A percentile compares a stretch with the other conserved stretches of the same genome.
Conservation (phyloP, 1,140 invertebrate species). For the Druon quercuslanigerum region DNA sequence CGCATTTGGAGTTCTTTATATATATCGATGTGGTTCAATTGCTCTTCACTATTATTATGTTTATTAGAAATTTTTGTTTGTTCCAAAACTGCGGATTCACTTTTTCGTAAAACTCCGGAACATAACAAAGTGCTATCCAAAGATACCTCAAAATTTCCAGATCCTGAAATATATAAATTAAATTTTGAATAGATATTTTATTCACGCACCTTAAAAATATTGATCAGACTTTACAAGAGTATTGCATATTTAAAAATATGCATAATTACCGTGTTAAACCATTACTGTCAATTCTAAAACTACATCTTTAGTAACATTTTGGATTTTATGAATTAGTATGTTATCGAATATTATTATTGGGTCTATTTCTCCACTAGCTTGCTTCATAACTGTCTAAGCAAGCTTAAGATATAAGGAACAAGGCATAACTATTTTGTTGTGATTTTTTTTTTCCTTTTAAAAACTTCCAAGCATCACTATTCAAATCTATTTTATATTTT, state of each 20-base stretch:
- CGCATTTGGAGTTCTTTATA: conserved; percentile 92
- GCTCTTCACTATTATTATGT: not conserved
- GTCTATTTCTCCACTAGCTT: conserved; percentile 66
- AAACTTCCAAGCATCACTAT: too few relatives aligned
- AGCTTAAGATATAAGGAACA: too few relatives aligned
- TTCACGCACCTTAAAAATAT: too few relatives aligned
- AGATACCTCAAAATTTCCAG: conserved; percentile 73
- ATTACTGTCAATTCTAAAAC: conserved; percentile 84
- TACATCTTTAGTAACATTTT: conserved; percentile 82
- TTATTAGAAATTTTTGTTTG: not conserved
- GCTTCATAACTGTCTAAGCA: conserved; percentile 62
- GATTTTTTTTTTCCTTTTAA: too few relatives aligned
- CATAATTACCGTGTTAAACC: conserved; percentile 81
- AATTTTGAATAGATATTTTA: too few relatives aligned
- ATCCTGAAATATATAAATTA: conserved; percentile 35
- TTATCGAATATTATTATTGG: conserved; percentile 86
- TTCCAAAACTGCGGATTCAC: not conserved
- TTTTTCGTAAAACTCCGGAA: not conserved
- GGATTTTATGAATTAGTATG: conserved; percentile 86
- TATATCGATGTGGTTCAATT: conserved; percentile 82
- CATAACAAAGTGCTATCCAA: conserved; percentile 78
- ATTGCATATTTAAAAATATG: not conserved
- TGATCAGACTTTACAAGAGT: too few relatives aligned
- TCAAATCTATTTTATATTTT: too few relatives aligned
- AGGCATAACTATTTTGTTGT: too few relatives aligned